Evolutionary conservation across 2,888 invertebrate genomes (phyloP), one percentile per base, ranked within the genome.

Genomic region (Tetramorium bicarinatum): DNA sequence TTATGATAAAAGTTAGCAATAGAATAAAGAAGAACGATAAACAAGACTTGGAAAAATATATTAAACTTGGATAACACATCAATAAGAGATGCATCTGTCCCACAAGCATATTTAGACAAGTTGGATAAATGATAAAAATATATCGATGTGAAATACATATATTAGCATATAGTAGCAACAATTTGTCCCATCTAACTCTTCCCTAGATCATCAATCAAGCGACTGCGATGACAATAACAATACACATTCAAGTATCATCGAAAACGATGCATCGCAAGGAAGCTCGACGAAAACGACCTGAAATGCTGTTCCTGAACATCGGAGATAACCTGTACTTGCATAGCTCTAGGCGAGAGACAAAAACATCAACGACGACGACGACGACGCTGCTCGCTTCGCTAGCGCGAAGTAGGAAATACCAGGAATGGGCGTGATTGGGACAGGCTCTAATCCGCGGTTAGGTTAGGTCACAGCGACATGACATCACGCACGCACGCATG

Each of bases 391-490:
- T 82, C 82, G 82, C 81, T 80, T 34, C 52, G 74, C 84, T 82
- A 82, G 75, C n/a, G 18, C 34, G 18, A 61, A 74, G 75, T 74
- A 66, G 84, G 84, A 89, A 92, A 91, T 92, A 92, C 92, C 91
- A 90, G 85, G 92, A 94, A 93, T 94, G 94, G 94, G 94, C 94
- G 94, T 94, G 93, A 93, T 93, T 91, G 92, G 72, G 90, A 87
- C 84, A 84, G 87, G 83, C 87, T 88, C 85, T 83, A 82, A 54
- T 79, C 62, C 84, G 85, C 87, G 89, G 92, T 67, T 72, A 93
- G 94, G 94, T 93, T 93, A 92, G 91, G 90, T 92, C 89, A 74
- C 72, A 85, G 89, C 92, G 91, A 93, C 91, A 91, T 93, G 94
- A 93, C 93, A 94, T 93, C 93, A 52, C 67, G 71, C 71, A 84